phyloP scores from a whole-genome alignment of 2,888 invertebrate species.

The Hartigia nigra region DNA sequence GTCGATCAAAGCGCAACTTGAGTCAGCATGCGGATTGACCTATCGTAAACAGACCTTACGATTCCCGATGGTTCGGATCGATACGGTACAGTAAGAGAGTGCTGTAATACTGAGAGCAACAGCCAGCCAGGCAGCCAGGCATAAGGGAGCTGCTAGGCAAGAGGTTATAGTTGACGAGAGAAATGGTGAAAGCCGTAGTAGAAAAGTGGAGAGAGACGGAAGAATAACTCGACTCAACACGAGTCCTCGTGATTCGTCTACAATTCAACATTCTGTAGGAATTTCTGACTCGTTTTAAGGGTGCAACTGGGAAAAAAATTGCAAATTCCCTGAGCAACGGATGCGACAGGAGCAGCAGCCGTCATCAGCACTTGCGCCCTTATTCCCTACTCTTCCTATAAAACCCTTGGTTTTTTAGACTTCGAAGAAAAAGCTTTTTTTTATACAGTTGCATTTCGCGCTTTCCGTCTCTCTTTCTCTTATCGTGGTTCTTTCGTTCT shows the following conservation, averaged over 20 bases:
- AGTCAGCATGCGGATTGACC: constrained; percentile 34
- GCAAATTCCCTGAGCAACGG: not conserved
- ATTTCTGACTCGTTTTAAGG: not conserved
- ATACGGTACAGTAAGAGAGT: not conserved
- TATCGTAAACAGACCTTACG: constrained; percentile 28
- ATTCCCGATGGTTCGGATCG: not conserved
- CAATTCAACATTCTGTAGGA: not conserved
- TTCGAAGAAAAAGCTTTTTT: not conserved
- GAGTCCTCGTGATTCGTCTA: not conserved
- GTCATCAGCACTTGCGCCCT: not conserved
- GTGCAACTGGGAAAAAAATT: not conserved
- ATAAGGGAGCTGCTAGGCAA: too few relatives aligned
- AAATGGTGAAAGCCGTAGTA: not conserved
- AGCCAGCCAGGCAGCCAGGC: not conserved
- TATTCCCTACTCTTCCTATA: not conserved
- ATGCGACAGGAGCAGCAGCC: not conserved
- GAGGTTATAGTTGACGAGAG: not conserved
- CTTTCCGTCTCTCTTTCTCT: not conserved
- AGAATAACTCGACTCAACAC: not conserved
- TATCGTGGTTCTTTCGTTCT: not conserved
- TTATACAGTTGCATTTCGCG: not conserved
- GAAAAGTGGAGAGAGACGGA: not conserved
- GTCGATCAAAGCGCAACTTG: constrained; percentile 35
- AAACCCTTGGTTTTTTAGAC: not conserved
- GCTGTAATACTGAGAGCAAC: not conserved